Conservation (phyloP, 2,113 vertebrate genomes). For the Trogon melanurus region DNA sequence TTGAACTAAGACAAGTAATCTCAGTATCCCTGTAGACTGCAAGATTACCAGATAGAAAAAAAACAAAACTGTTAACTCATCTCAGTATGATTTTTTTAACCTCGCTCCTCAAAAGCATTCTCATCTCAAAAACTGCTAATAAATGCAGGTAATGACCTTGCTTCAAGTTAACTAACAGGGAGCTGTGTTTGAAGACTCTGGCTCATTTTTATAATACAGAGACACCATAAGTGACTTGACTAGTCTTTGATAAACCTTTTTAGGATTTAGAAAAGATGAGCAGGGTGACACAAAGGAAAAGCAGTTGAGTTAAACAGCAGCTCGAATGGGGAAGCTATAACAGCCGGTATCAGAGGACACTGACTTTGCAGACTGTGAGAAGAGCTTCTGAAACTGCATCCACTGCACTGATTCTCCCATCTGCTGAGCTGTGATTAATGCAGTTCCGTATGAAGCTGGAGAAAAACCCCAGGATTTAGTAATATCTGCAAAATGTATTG, state of each 20-base stretch:
- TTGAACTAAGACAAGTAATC: background rate
- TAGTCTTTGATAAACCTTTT: background rate
- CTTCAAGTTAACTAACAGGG: background rate
- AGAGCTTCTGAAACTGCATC: background rate
- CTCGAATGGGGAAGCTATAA: background rate
- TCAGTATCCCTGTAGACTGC: background rate
- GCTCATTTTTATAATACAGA: background rate
- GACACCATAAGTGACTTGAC: background rate
- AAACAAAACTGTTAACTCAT: background rate
- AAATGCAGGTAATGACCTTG: background rate
- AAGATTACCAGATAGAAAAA: background rate
- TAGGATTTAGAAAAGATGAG: background rate
- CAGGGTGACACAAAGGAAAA: background rate
- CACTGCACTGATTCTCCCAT: background rate
- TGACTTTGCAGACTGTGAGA: background rate
- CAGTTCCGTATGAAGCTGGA: slow-evolving; percentile 10
- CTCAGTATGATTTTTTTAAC: background rate
- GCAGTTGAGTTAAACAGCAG: background rate
- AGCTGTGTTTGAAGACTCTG: background rate
- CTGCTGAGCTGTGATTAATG: slow-evolving; percentile 20
- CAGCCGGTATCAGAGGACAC: background rate
- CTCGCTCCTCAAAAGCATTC: background rate
- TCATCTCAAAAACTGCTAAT: background rate
- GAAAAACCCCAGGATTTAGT: background rate
- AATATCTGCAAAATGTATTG: slow-evolving; percentile 59